Percentiles rank a stretch among this genome's conserved stretches.
Conservation (phyloP, 2,888 invertebrate genomes). For the Brachyptera putata region DNA sequence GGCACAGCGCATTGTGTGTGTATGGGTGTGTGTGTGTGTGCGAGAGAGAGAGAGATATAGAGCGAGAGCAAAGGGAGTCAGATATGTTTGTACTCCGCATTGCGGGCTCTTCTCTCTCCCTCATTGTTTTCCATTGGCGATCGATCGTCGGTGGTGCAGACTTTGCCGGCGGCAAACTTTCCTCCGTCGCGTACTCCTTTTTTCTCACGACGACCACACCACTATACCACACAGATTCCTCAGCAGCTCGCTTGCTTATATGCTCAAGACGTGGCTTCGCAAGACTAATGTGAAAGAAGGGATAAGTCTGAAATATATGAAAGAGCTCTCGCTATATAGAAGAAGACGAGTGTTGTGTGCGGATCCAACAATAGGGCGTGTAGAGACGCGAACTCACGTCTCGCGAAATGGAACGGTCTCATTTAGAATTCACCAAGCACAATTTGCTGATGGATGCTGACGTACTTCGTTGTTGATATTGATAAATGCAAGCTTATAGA, state of each 20-base stretch:
- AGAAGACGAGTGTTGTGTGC: too few species aligned
- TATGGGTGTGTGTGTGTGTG: too few species aligned
- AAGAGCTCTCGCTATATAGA: too few species aligned
- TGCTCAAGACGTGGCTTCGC: too few species aligned
- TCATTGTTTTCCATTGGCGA: constrained; percentile 20
- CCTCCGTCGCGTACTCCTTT: neutral
- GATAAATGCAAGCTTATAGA: neutral
- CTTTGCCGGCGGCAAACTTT: neutral
- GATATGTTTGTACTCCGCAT: constrained; percentile 15
- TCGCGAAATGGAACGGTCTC: neutral
- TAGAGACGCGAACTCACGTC: too few species aligned
- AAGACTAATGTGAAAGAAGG: neutral
- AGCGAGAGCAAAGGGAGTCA: constrained; percentile 4
- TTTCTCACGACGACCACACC: too few species aligned
- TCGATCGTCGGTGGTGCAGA: constrained; percentile 9
- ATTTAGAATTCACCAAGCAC: neutral
- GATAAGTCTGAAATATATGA: constrained; percentile 2
- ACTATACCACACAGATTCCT: constrained; percentile 5
- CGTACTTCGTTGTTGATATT: neutral
- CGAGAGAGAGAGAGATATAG: too few species aligned
- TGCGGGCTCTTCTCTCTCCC: constrained; percentile 18
- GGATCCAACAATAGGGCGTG: too few species aligned
- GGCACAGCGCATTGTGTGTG: too few species aligned
- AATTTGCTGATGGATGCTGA: neutral
- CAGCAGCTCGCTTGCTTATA: too few species aligned